Evolutionary conservation across 2,113 vertebrate species (phyloP).

Genomic region (Paramisgurnus dabryanus): DNA sequence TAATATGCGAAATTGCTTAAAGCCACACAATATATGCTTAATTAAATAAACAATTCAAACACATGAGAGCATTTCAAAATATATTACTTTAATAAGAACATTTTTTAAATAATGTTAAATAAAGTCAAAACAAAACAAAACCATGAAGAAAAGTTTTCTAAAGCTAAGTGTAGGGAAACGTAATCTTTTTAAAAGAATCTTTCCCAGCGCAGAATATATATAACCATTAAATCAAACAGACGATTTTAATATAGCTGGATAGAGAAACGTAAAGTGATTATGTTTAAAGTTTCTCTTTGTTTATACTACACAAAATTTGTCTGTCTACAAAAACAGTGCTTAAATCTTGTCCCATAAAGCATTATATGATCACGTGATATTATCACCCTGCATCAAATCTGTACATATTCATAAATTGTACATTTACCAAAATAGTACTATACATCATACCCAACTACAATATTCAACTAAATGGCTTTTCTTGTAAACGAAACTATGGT

Average conservation of each 20-base stretch:
- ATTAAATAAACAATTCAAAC: slow-evolving; percentile 1
- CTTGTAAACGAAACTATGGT: background rate
- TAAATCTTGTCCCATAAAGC: slow-evolving; percentile 22
- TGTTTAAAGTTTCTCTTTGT: slow-evolving; percentile 1
- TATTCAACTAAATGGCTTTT: slow-evolving; percentile 25
- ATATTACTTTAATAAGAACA: slow-evolving; percentile 54
- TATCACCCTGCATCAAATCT: slow-evolving; percentile 3
- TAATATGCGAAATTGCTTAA: background rate
- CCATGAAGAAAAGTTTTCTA: slow-evolving; percentile 29
- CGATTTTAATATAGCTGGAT: slow-evolving; percentile 19
- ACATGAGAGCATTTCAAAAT: slow-evolving; percentile 49
- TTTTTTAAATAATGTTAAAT: slow-evolving; percentile 56
- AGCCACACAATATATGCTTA: background rate
- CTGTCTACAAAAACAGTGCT: slow-evolving; percentile 19
- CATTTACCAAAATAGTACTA: slow-evolving; percentile 18
- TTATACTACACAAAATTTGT: slow-evolving; percentile 22
- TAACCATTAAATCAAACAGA: slow-evolving; percentile 27
- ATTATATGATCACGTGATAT: slow-evolving; percentile 12
- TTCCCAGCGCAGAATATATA: slow-evolving; percentile 2
- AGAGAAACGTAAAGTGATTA: slow-evolving; percentile 30
- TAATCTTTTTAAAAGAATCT: background rate
- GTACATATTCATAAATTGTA: background rate
- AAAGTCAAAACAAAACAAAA: slow-evolving; percentile 37
- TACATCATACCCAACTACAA: slow-evolving; percentile 16
- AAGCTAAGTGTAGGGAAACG: slow-evolving; percentile 18